Base-by-base conservation (phyloP, 2,113 vertebrate species). In the Orcinus orca region DNA sequence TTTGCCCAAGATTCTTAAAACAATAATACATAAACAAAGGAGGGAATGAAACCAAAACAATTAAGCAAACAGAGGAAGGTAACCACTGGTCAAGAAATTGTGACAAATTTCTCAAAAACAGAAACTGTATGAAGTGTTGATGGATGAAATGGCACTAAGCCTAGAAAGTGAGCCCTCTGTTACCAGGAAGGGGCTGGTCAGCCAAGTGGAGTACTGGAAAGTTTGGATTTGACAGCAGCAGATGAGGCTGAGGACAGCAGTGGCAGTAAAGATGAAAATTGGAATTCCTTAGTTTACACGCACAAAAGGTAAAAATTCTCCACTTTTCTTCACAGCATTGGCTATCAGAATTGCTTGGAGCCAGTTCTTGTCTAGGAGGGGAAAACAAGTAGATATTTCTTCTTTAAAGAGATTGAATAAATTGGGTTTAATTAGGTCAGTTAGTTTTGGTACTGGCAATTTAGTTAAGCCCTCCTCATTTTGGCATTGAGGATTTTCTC, bases 391-490 rank as follows among this genome's bases (percentile, higher is more conserved):
- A 68, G 36, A 5, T 47, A 50, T n/a, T 63, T 90, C 21, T 25
- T 60, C 70, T 50, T 79, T 77, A 82, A 58, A 63, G 25, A 60
- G 8, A n/a, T 68, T 74, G 38, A 90, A 68, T 87, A 63, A 82
- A 33, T n/a, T 20, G 11, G n/a, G 15, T n/a, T 76, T 85, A 80
- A 91, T n/a, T 53, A 41, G 33, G 33, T 94, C 77, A 84, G 15
- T 74, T 87, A 62, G n/a, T 67, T 86, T 71, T 53, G 17, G 6
- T 41, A n/a, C 58, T 93, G 25, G 10, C 8, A 29, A 50, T 73
- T 90, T 76, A 83, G 9, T 77, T 76, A 87, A 87, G 38, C 6
- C 12, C 11, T 88, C 83, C 17, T 94, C 8, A 73, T 83, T 73
- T 71, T 63, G 25, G 4, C 38, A 73, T 25, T 47, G 38, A 89